Conservation (phyloP, 2,113 vertebrate genomes). For the Trematocara variabile region DNA sequence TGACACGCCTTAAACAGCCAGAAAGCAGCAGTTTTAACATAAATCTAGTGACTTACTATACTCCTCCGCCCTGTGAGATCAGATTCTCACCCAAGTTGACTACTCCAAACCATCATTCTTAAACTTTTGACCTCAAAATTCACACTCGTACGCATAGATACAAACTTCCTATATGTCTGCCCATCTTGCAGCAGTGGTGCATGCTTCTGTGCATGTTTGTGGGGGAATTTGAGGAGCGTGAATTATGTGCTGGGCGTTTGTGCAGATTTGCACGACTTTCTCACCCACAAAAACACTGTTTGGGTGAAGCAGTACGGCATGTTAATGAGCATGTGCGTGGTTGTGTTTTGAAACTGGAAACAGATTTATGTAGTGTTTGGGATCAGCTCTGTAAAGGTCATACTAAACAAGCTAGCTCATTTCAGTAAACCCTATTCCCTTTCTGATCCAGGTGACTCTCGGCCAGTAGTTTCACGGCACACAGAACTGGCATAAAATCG, state of each 20-base stretch:
- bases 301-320: conserved; percentile 2
- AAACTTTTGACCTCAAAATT: conserved; percentile 29
- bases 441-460: conserved; percentile 19
- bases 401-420: not conserved
- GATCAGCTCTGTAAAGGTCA: conserved; percentile 49
- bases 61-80: not conserved
- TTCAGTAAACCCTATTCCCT: conserved; percentile 16
- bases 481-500: not conserved
- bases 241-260: not conserved
- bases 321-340: conserved; percentile 31
- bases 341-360: conserved; percentile 43
- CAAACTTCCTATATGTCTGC: conserved; percentile 24
- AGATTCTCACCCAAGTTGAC: not conserved
- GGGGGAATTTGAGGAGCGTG: not conserved
- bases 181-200: not conserved
- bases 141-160: conserved; percentile 20
- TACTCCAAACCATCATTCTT: conserved; percentile 16
- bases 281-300: conserved; percentile 32
- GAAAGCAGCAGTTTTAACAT: not conserved
- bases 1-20: not conserved
- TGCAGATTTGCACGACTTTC: conserved; percentile 19
- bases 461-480: conserved; percentile 16
- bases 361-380: conserved; percentile 38
- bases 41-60: not conserved
- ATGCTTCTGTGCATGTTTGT: conserved; percentile 15